Percentiles rank a stretch among this genome's conserved stretches.
phyloP scores from a whole-genome alignment of 92 coral and sea anemone species.

The Bergia puertoricense region DNA sequence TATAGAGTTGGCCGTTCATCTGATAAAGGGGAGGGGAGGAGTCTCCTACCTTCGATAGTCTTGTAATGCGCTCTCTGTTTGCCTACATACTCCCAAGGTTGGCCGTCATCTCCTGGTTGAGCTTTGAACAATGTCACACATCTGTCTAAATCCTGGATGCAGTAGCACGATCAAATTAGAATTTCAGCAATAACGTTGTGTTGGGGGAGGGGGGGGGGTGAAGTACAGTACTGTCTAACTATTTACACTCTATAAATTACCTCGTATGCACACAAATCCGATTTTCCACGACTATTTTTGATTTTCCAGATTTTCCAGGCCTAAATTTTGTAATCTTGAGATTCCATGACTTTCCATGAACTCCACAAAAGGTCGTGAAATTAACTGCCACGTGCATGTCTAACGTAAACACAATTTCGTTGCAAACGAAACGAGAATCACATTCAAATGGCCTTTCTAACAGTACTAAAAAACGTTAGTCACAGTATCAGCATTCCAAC shows the following conservation, averaged over 20 bases:
- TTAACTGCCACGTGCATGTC: background rate
- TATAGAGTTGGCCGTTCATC: background rate
- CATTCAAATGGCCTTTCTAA: background rate
- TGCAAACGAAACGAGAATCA: background rate
- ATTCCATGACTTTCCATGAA: no score
- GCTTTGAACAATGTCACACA: slow-evolving; percentile 94
- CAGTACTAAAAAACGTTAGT: background rate
- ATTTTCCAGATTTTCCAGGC: no score
- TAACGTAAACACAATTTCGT: background rate
- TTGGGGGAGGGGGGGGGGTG: background rate
- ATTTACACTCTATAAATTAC: no score
- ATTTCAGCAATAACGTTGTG: no score
- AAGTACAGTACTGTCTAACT: background rate
- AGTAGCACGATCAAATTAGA: background rate
- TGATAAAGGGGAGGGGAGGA: background rate
- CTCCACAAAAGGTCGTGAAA: no score
- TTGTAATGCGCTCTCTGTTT: slow-evolving; percentile 98
- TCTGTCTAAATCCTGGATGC: slow-evolving; percentile 83
- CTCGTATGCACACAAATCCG: no score
- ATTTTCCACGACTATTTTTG: no score
- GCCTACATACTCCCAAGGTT: slow-evolving; percentile 94
- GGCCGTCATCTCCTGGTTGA: slow-evolving; percentile 60
- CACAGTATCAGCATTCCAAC: background rate
- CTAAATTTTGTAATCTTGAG: no score
- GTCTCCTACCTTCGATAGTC: slow-evolving; percentile 64